These are phyloP conservation scores for Drosophila nr. medialis DNA, from an alignment of 2,888 invertebrate genomes.

Conservation along the genomic window DNA sequence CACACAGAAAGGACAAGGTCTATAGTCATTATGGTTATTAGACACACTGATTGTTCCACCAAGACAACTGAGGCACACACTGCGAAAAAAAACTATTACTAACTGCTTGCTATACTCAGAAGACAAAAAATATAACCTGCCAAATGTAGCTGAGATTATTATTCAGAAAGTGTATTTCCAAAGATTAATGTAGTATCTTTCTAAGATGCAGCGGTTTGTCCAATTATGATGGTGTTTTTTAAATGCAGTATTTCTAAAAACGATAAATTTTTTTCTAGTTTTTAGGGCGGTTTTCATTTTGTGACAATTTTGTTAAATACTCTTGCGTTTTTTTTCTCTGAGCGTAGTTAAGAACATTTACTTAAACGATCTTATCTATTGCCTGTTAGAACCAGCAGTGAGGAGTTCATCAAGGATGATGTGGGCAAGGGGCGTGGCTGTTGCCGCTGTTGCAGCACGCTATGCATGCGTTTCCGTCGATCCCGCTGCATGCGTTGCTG, in stretches of 20 bases:
- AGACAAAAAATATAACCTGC: not conserved
- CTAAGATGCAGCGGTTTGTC: not conserved
- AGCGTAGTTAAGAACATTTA: not conserved
- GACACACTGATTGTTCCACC: slow-evolving; percentile 20
- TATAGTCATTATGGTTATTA: slow-evolving; percentile 41
- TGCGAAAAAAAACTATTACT: not conserved
- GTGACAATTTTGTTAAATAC: not conserved
- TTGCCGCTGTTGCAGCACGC: slow-evolving; percentile 81
- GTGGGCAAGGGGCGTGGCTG: slow-evolving; percentile 62
- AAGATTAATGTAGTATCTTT: not conserved
- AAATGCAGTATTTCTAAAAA: not conserved
- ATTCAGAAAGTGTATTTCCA: not conserved
- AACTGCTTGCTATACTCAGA: not conserved
- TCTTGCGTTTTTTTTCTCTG: not conserved
- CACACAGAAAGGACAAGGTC: slow-evolving; percentile 51
- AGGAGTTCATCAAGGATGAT: slow-evolving; percentile 81
- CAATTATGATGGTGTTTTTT: no score
- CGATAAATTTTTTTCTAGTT: not conserved
- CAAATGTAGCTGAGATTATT: not conserved
- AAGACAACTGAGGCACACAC: not conserved
- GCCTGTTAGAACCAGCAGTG: slow-evolving; percentile 78
- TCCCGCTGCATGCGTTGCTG: slow-evolving; percentile 83
- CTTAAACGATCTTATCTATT: not conserved
- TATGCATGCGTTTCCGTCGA: slow-evolving; percentile 84
- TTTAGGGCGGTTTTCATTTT: not conserved